Evolutionary conservation across 2,888 invertebrate species (phyloP), one percentile per base, ranked within the genome.

Genomic region (Heteromyza rotundicornis): DNA sequence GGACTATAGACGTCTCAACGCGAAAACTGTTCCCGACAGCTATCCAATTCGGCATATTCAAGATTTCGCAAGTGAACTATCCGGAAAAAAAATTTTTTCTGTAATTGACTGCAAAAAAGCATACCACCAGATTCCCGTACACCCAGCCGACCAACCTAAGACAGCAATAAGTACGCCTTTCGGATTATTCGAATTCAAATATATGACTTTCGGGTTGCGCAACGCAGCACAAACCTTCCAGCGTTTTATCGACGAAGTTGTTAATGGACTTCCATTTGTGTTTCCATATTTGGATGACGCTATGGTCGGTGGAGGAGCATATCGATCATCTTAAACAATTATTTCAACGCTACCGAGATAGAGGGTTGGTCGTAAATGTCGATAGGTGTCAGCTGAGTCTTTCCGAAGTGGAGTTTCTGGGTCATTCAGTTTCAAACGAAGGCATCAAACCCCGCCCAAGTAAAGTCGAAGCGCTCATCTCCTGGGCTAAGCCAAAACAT

Each of bases 121-220:
- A 1, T 64, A 54, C 14, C 55, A 40, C 32, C 63, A 65, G 7
- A 59, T 61, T 1, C 49, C 57, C 0, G 51, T 63, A 0, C 8
- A 63, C 19, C 50, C 57, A 10, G 36, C 17, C 0, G 59, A 63
- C 16, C 14, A 60, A 3, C 35, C 32, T 1, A 65, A 63, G 36
- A 61, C 63, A 2, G 63, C 62, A 1, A 57, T 65, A 1, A 61
- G 52, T 14, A 65, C 61, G 1, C 62, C 65, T 2, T 62, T 63
- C 16, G 56, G 53, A n/a, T n/a, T 64, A 2, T 62, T 58, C 20
- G 60, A 63, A 56, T 65, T 65, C 19, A 32, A 16, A 1, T 58
- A 52, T 10, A 60, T 63, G 65, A 64, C 60, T 1, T 64, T 64
- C 24, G 60, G 60, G 1, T 10, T 65, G 35, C 51, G 59, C 12